phyloP scores from a whole-genome alignment of 2,113 vertebrate genomes.

The Pseudorasbora parva region DNA sequence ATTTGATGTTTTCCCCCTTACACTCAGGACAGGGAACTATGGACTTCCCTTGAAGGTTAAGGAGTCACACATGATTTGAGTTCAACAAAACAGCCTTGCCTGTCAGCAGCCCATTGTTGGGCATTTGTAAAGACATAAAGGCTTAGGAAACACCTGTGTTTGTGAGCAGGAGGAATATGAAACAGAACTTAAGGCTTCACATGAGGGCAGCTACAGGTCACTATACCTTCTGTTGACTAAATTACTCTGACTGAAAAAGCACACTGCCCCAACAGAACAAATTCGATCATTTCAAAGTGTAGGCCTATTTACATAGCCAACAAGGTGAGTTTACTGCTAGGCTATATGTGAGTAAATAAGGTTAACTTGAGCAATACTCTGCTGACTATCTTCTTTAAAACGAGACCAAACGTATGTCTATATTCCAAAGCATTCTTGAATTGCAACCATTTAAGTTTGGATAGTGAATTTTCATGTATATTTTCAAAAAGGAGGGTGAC shows the following conservation, averaged over 20 bases:
- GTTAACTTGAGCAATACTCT: too few species aligned
- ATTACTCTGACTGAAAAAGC: conserved; percentile 12
- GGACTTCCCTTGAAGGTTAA: conserved; percentile 55
- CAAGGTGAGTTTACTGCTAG: neutral
- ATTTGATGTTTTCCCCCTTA: neutral
- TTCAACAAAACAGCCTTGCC: conserved; percentile 56
- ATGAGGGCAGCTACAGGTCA: conserved; percentile 36
- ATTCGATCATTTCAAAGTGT: neutral
- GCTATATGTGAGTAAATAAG: neutral
- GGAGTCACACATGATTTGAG: conserved; percentile 62
- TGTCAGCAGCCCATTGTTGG: conserved; percentile 61
- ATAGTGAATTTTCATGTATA: too few species aligned
- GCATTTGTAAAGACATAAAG: conserved; percentile 58
- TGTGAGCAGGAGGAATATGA: conserved; percentile 51
- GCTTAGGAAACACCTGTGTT: conserved; percentile 67
- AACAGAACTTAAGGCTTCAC: conserved; percentile 51
- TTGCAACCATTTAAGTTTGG: too few species aligned
- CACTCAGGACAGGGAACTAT: conserved; percentile 40
- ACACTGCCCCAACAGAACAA: neutral
- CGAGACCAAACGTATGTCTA: too few species aligned
- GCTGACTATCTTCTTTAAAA: too few species aligned
- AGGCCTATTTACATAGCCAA: neutral
- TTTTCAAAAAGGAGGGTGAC: too few species aligned
- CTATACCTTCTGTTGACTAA: conserved; percentile 32
- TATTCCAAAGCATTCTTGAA: too few species aligned